Evolutionary conservation across 1,140 invertebrate genomes (phyloP), one percentile per base, ranked within the genome.

Genomic region (Pinna nobilis): DNA sequence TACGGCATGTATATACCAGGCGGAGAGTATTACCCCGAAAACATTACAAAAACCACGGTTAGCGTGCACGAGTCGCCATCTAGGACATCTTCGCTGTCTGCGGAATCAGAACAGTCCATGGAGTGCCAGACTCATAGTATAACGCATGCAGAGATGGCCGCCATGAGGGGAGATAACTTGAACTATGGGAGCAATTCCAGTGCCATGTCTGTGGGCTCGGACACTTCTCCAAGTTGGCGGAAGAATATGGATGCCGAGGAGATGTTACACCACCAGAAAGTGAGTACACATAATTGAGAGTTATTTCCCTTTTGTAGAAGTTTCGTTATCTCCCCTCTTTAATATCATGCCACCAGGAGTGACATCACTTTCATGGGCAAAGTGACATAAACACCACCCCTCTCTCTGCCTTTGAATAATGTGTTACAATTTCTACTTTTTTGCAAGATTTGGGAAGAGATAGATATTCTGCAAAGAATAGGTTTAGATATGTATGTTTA

Each of bases 31-130:
- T 49, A 61, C 60, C 59, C 51, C 50, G 69, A 35, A 53, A 70
- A 47, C 33, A 7, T 35, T 33, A 32, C 20, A 2, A 50, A 50
- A 25, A 61, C 28, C 68, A 61, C 47, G n/a, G 30, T 20, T 37
- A 57, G n/a, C 35, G 74, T 81, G 44, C 78, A 83, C 50, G 80
- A 84, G 49, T 82, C 78, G n/a, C 76, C 81, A 9, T 85, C 84
- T n/a, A 78, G 74, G 50, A 82, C 82, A 4, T 87, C 85, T 1
- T 73, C 82, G 23, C 61, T 86, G 47, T 86, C 84, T 1, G 82
- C 81, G 11, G 84, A 83, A 50, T 87, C 85, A 0, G 85, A 87
- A 41, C 81, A 83, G 41, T 87, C 85, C 0, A 84, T 85, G 79
- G 85, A 86, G 30, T 87, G 82, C 74, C 71, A 77, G 20, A 71